Evolutionary conservation across 2,113 vertebrate species (phyloP).

Genomic region (Sebastes schlegelii): DNA sequence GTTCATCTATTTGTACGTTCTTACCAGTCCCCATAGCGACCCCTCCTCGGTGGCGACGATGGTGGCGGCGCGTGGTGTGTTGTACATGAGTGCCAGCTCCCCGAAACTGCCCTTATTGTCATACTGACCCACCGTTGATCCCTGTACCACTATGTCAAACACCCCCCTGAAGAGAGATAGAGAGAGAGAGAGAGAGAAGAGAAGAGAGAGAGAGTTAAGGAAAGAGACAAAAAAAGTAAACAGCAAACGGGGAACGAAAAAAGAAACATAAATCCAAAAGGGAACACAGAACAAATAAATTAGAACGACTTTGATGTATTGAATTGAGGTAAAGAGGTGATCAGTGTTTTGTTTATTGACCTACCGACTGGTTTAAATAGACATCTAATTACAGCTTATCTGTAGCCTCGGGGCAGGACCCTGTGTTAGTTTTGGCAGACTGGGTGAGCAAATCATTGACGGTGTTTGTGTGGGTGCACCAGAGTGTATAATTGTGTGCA

Average conservation of each 20-base stretch:
- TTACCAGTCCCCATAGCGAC: constrained; percentile 97
- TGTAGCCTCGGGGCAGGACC: constrained; percentile 2
- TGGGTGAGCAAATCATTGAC: neutral
- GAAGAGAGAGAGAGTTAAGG: constrained; percentile 31
- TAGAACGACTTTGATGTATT: neutral
- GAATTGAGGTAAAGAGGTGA: neutral
- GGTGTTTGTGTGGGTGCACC: neutral
- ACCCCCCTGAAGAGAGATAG: constrained; percentile 87
- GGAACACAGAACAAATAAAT: neutral
- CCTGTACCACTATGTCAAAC: constrained; percentile 93
- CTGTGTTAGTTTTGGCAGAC: constrained; percentile 1
- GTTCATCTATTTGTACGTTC: constrained; percentile 17
- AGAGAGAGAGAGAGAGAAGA: neutral
- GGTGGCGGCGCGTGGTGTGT: constrained; percentile 97
- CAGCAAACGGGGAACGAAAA: neutral
- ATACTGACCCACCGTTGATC: constrained; percentile 92
- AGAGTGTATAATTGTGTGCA: neutral
- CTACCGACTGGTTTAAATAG: constrained; percentile 22
- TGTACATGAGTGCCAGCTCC: constrained; percentile 99
- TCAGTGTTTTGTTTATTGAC: constrained; percentile 20
- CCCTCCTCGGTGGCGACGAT: constrained; percentile 95
- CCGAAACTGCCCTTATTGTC: constrained; percentile 98
- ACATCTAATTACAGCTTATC: constrained; percentile 28
- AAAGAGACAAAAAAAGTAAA: constrained; percentile 43
- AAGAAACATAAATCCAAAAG: neutral